These are phyloP conservation scores for Drosophila funebris DNA, from an alignment of 1,140 invertebrate genomes.

Conservation along the genomic window DNA sequence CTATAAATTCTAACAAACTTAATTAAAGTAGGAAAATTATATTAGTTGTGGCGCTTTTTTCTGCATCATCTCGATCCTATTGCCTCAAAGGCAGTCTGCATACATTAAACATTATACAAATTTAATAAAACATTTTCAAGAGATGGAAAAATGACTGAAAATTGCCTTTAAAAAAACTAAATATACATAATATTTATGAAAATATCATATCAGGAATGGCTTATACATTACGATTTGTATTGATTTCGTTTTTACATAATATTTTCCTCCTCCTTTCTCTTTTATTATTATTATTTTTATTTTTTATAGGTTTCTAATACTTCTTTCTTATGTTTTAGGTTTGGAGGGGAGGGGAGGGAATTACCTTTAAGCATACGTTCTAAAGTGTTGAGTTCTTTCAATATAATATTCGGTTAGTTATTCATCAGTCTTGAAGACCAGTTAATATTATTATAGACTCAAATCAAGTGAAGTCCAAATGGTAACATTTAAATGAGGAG, in stretches of 20 bases:
- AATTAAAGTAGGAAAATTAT: constrained; percentile 72
- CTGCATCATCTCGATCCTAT: neutral
- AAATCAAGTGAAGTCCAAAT: constrained; percentile 42
- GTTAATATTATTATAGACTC: constrained; percentile 41
- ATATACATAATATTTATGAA: constrained; percentile 26
- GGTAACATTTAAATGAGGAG: neutral
- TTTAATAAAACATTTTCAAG: constrained; percentile 22
- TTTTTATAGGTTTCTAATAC: constrained; percentile 44
- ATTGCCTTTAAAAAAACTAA: constrained; percentile 11
- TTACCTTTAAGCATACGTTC: constrained; percentile 32
- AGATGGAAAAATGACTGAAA: constrained; percentile 22
- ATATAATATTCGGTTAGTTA: constrained; percentile 67
- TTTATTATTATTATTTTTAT: constrained; percentile 33
- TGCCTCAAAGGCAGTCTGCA: constrained; percentile 66
- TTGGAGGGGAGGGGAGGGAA: neutral
- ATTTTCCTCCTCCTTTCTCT: neutral
- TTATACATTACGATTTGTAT: constrained; percentile 59
- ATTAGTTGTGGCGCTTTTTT: constrained; percentile 73
- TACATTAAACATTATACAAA: constrained; percentile 27
- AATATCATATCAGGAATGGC: constrained; percentile 74
- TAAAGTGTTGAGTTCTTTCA: constrained; percentile 31
- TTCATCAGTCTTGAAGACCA: constrained; percentile 76
- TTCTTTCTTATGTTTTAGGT: constrained; percentile 40
- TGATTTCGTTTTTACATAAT: constrained; percentile 56
- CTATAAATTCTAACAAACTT: constrained; percentile 79